Conservation (phyloP, 2,113 vertebrate species). For the Prochilodus magdalenae region DNA sequence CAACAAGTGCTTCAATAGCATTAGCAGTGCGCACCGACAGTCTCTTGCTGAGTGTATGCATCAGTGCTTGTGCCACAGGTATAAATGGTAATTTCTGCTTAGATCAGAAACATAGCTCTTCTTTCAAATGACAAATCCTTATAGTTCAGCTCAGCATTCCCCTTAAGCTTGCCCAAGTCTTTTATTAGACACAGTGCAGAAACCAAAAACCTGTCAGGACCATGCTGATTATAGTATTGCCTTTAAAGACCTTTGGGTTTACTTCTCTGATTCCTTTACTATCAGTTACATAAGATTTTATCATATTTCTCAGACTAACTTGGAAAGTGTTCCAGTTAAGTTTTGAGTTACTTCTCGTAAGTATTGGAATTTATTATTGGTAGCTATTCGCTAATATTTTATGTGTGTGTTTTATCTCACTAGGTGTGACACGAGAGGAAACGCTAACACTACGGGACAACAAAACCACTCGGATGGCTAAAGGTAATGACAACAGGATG, state of each 20-base stretch:
- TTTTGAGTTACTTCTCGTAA: background rate
- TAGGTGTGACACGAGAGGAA: constrained; percentile 78
- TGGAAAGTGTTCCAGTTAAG: background rate
- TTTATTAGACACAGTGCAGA: constrained; percentile 8
- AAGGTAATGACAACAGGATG: constrained; percentile 68
- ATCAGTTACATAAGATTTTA: background rate
- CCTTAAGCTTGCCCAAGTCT: too few species aligned
- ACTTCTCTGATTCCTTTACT: background rate
- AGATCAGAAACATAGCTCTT: background rate
- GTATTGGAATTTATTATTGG: background rate
- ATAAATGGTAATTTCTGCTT: background rate
- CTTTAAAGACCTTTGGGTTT: background rate
- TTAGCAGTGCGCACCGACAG: background rate
- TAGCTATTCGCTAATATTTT: background rate
- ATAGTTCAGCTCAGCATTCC: background rate
- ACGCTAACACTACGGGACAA: constrained; percentile 68
- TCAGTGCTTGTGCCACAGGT: background rate
- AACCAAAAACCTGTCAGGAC: background rate
- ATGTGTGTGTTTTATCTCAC: constrained; percentile 17
- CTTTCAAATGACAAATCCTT: background rate
- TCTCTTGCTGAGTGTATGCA: background rate
- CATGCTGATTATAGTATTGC: background rate
- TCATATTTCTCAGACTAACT: background rate
- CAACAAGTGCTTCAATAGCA: constrained; percentile 2
- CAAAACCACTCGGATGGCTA: constrained; percentile 62